These are phyloP conservation scores for Dipodomys ordii DNA, from an alignment of 2,113 vertebrate species.

Conservation along the genomic window DNA sequence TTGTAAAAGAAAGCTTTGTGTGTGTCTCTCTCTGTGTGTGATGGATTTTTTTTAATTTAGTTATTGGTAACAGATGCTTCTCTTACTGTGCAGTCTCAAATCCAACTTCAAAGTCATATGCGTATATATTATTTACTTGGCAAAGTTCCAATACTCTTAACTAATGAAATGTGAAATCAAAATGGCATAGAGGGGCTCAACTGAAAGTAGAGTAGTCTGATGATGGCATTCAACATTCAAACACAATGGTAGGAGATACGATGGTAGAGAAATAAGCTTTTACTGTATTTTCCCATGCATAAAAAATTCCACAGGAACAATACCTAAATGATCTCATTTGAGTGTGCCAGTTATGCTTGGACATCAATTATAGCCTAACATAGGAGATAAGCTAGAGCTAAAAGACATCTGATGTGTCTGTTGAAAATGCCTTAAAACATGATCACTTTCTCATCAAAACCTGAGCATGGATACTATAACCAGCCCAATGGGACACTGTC, in stretches of 20 bases:
- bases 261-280: conserved; percentile 58
- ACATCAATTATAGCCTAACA: conserved; percentile 71
- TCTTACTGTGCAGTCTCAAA: neutral
- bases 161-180: conserved; percentile 70
- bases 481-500: conserved; percentile 54
- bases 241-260: neutral
- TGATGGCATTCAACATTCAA: conserved; percentile 44
- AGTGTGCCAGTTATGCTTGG: conserved; percentile 58
- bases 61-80: neutral
- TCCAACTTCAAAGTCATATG: conserved; percentile 52
- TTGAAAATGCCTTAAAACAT: conserved; percentile 59
- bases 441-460: conserved; percentile 66
- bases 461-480: conserved; percentile 51
- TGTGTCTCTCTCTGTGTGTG: fast-evolving
- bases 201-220: neutral
- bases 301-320: conserved; percentile 41
- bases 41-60: neutral
- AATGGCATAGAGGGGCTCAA: conserved; percentile 39
- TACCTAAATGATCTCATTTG: conserved; percentile 47
- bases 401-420: conserved; percentile 36
- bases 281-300: conserved; percentile 12
- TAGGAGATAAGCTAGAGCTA: conserved; percentile 63
- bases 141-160: conserved; percentile 51
- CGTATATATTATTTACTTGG: conserved; percentile 61
- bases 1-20: neutral